Conservation (phyloP, 2,113 vertebrate genomes). For the Silurus meridionalis region DNA sequence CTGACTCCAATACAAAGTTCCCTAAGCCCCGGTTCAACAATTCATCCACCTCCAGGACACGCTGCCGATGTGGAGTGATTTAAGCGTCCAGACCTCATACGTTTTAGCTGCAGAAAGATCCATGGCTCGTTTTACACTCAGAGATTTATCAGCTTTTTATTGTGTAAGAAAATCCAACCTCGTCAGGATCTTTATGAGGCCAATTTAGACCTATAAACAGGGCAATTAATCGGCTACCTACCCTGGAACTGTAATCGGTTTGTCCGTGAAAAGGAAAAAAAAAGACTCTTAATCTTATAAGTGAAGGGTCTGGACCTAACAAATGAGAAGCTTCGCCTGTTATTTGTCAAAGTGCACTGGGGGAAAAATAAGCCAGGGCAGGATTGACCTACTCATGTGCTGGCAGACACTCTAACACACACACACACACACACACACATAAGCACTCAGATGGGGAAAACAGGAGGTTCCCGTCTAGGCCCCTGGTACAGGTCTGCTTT, state of each 20-base stretch:
- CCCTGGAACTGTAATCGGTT: conserved; percentile 20
- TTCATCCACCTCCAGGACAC: conserved; percentile 13
- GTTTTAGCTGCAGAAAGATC: neutral
- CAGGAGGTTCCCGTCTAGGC: conserved; percentile 49
- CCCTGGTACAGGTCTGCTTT: conserved; percentile 47
- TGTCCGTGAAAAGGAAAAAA: conserved; percentile 16
- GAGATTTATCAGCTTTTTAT: conserved; percentile 37
- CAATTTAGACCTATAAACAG: conserved; percentile 48
- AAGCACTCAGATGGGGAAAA: conserved; percentile 37
- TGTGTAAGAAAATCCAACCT: conserved; percentile 24
- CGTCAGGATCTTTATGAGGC: conserved; percentile 35
- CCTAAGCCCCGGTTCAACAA: conserved; percentile 22
- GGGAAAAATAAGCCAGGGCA: conserved; percentile 60
- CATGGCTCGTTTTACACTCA: conserved; percentile 16
- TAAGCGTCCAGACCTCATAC: conserved; percentile 15
- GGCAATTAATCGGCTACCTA: conserved; percentile 29
- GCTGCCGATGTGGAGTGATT: conserved; percentile 35
- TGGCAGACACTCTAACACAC: conserved; percentile 52
- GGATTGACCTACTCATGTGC: conserved; percentile 56
- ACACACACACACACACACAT: conserved; percentile 24
- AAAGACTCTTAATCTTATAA: conserved; percentile 64
- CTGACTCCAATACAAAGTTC: conserved; percentile 34
- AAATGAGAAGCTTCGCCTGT: conserved; percentile 65
- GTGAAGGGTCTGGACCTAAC: conserved; percentile 55
- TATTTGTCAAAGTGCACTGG: conserved; percentile 65